Base-by-base conservation (phyloP, 2,888 invertebrate species). In the Calliphora vomitoria region DNA sequence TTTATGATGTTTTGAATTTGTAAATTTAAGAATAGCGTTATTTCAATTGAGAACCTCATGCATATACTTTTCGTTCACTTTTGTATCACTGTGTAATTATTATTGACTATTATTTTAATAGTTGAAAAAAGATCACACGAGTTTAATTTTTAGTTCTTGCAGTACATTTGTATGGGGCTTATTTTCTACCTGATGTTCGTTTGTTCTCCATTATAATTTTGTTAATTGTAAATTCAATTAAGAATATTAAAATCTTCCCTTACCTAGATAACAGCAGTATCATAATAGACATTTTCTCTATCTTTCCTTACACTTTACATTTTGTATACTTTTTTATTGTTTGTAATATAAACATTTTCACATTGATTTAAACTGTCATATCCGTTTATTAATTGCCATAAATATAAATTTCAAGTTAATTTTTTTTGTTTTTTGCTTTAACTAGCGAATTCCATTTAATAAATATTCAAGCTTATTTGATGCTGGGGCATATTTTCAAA, bases 381-480 rank as follows among this genome's bases (percentile, higher is more conserved):
- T 50, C 50, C 50, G 50, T 50, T 50, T 50, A 50, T 50, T 50
- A 50, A 50, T 50, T 50, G 50, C 50, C n/a, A 50, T n/a, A 50
- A 50, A 50, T 50, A 50, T 13, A 13, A 0, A 44, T 50, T 50
- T 50, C n/a, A 50, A 15, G n/a, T 50, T n/a, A 50, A 50, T 50
- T n/a, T 50, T 50, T 50, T 50, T n/a, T n/a, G n/a, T n/a, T 50
- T 15, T 4, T 5, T 13, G 8, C 11, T 13, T 50, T 50, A 35
- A 35, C 35, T 35, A 35, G 6, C n/a, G n/a, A 50, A 50, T 50
- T 50, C 50, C n/a, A 50, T 50, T 50, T 11, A 3, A 44, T 44
- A 50, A 50, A 50, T 50, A 50, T n/a, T n/a, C 5, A 50, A n/a
- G 50, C 50, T n/a, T 50, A n/a, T 50, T 11, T 44, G 44, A 44